Evolutionary conservation across 2,888 invertebrate genomes (phyloP), one percentile per base, ranked within the genome.

Genomic region (Lasioglossum vierecki): DNA sequence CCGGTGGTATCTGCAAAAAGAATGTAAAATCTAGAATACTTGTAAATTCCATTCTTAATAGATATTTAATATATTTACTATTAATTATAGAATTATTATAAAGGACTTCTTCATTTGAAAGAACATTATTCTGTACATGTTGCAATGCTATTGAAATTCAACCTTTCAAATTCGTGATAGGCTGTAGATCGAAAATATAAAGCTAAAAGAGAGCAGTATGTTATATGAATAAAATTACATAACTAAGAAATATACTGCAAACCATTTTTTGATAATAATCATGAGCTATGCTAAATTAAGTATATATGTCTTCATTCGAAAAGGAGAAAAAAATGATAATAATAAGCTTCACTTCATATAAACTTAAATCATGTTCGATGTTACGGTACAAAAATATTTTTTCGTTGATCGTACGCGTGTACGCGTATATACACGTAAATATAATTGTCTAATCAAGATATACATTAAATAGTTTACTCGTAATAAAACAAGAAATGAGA

Each of bases 171-270:
- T 78, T 60, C 46, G 60, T 66, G 53, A 78, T 85, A 85, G 39
- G 75, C 44, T 68, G 60, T 75, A 82, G 70, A 80, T 41, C 30
- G 63, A 60, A 66, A 73, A 66, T 87, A 35, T 0, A 78, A 13
- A 78, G 35, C 39, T 79, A 77, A 87, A 80, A 44, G 44, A 41
- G 44, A 81, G 74, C 81, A 84, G 53, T 79, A 41, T 83, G 76
- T 80, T 81, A 79, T 76, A 88, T 77, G 57, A 84, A 74, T 81
- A 73, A 85, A 83, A 77, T 82, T 84, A 89, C 71, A 81, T 80
- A 77, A 70, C 53, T 84, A 77, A 35, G 22, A 74, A 66, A 53
- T 39, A 78, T 39, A 18, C 39, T 15, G 70, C 44, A 57, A 79
- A 66, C 26, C 57, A 86, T 66, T 78, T 85, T 87, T 63, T 77